These are phyloP conservation scores for Pogonognathellus flavescens DNA, from an alignment of 1,140 invertebrate species.

Conservation along the genomic window DNA sequence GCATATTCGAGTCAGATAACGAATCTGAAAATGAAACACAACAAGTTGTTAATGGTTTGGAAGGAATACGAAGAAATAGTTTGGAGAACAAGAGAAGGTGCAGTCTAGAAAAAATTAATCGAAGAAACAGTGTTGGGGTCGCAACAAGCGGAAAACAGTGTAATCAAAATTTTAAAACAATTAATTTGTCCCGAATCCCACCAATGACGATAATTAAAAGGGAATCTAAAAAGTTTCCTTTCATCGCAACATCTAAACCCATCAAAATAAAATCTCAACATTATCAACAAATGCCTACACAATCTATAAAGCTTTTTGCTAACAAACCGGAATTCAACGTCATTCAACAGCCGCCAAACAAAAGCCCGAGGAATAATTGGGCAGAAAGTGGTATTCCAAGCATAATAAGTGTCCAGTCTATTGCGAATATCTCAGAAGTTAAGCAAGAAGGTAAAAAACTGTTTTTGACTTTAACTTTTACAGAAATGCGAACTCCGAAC, in stretches of 20 bases:
- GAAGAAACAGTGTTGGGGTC: not conserved
- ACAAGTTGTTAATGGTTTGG: not conserved
- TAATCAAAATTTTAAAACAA: not conserved
- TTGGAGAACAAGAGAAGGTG: constrained; percentile 24
- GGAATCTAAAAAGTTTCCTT: not conserved
- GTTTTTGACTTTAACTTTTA: too few species aligned
- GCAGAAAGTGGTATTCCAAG: not conserved
- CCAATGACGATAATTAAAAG: not conserved
- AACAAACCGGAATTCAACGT: not conserved
- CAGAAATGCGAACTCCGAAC: too few species aligned
- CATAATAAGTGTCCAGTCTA: constrained; percentile 24
- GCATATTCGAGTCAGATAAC: constrained; percentile 27
- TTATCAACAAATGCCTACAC: not conserved
- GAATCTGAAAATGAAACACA: constrained; percentile 5
- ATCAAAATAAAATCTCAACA: not conserved
- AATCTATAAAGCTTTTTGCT: not conserved
- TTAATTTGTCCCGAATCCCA: not conserved
- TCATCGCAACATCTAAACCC: not conserved
- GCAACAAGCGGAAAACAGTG: not conserved
- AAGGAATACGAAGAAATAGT: not conserved
- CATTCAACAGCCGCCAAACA: not conserved
- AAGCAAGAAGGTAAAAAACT: constrained; percentile 15
- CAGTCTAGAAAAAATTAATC: not conserved
- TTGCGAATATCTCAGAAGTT: not conserved
- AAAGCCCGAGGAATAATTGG: not conserved